A percentile compares a stretch with the other conserved stretches of the same genome.
phyloP scores from a whole-genome alignment of 2,113 vertebrate genomes.

The Oophaga pumilio region DNA sequence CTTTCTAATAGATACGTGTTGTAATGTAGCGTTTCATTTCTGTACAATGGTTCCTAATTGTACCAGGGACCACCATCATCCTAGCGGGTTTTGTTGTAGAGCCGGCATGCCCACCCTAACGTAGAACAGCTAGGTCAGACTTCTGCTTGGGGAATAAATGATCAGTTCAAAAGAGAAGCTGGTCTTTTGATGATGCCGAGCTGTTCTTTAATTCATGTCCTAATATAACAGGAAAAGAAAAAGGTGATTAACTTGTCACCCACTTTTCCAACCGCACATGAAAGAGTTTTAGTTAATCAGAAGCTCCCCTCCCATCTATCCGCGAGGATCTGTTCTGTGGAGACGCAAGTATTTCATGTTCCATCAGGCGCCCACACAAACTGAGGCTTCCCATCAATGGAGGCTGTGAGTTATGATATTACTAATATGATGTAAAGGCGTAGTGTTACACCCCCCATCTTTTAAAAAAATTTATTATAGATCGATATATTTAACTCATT shows the following conservation, averaged over 20 bases:
- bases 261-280: constrained; percentile 4
- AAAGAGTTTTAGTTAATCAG: constrained; percentile 26
- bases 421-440: background rate
- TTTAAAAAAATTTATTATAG: too few relatives aligned
- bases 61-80: background rate
- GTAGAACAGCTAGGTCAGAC: constrained; percentile 14
- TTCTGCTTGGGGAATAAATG: constrained; percentile 21
- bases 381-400: background rate
- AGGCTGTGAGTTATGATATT: background rate
- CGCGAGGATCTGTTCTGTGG: background rate
- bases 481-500: too few relatives aligned
- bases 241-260: constrained; percentile 44
- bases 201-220: constrained; percentile 50
- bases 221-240: constrained; percentile 13
- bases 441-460: too few relatives aligned
- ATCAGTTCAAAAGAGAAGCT: constrained; percentile 37
- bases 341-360: background rate
- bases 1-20: too few relatives aligned
- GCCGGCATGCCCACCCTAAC: background rate
- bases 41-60: background rate
- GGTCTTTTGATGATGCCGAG: constrained; percentile 30
- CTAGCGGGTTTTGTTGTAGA: background rate
- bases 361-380: background rate
- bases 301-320: background rate
- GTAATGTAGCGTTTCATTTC: background rate